These are phyloP conservation scores for Leptosomus discolor DNA, from an alignment of 2,113 vertebrate species.

Conservation along the genomic window DNA sequence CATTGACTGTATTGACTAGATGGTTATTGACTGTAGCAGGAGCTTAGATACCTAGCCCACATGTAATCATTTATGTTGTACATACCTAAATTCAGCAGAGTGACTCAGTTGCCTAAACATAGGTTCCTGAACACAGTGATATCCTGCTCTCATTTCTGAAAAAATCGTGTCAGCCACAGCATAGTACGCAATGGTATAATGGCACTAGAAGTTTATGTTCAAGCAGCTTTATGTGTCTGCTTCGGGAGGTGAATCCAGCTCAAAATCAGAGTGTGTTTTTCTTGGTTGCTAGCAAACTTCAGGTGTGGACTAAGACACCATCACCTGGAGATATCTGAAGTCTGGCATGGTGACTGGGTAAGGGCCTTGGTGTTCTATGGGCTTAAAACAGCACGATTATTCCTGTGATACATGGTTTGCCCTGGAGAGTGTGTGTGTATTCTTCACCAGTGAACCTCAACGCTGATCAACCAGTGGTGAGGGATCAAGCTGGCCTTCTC, in stretches of 20 bases:
- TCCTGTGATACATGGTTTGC: not conserved
- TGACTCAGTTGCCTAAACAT: not conserved
- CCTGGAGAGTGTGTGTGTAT: not conserved
- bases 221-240: not conserved
- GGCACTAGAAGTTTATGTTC: not conserved
- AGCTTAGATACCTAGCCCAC: not conserved
- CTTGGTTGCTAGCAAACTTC: not conserved
- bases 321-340: not conserved
- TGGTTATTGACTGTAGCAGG: not conserved
- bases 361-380: not conserved
- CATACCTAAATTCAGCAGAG: not conserved
- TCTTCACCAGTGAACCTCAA: not conserved
- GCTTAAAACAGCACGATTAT: not conserved
- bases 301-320: not conserved
- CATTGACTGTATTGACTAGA: not conserved
- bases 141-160: not conserved
- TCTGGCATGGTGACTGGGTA: not conserved
- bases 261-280: not conserved
- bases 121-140: not conserved
- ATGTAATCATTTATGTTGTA: not conserved
- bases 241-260: not conserved
- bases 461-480: not conserved
- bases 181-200: not conserved
- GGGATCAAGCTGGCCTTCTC: not conserved
- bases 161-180: not conserved